phyloP scores from a whole-genome alignment of 92 coral and sea anemone species.

The Phenganax marumi region DNA sequence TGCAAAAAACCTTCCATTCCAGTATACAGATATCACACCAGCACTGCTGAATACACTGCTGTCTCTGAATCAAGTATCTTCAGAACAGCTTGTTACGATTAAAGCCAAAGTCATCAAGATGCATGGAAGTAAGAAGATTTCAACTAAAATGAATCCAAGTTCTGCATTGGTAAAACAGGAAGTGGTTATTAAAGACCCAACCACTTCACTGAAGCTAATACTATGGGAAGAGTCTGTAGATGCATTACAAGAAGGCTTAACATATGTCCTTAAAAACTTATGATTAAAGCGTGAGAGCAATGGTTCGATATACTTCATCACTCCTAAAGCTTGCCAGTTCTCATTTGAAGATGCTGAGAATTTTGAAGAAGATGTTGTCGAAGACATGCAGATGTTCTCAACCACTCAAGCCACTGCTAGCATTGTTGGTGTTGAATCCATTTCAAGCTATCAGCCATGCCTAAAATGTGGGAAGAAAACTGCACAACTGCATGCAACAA shows the following conservation, averaged over 20 bases:
- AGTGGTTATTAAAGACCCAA: constrained; percentile 10
- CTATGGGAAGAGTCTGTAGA: constrained; percentile 4
- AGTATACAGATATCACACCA: neutral
- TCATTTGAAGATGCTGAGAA: neutral
- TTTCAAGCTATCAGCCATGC: constrained; percentile 7
- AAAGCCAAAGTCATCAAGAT: constrained; percentile 8
- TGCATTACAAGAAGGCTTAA: neutral
- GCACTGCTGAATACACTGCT: neutral
- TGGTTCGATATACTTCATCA: neutral
- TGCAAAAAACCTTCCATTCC: neutral
- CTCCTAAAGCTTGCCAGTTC: neutral
- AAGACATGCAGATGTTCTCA: neutral
- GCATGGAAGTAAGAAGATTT: neutral
- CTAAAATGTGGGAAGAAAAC: constrained; percentile 26
- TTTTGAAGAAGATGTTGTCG: neutral
- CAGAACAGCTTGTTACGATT: neutral
- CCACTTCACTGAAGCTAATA: neutral
- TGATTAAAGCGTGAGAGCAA: neutral
- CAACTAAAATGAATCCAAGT: neutral
- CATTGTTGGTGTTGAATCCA: constrained; percentile 20
- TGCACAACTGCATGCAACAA: neutral
- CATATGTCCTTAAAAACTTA: neutral
- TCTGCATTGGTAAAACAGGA: neutral
- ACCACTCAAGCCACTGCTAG: neutral
- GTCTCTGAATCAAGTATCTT: neutral